Evolutionary conservation across 1,140 invertebrate genomes (phyloP).

Genomic region (Aphelinus certus): DNA sequence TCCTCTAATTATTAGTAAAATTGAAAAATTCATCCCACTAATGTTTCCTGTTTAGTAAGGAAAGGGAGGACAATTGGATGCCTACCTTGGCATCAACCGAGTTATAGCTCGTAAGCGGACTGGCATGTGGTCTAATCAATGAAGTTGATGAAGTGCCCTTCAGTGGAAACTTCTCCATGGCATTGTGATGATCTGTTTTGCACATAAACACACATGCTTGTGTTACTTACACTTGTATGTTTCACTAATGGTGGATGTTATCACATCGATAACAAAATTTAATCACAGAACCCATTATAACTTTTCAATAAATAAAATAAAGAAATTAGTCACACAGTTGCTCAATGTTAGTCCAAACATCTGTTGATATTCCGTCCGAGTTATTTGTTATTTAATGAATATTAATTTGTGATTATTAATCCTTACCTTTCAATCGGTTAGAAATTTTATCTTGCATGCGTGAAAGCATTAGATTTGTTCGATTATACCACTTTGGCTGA

Average conservation of each 20-base stretch:
- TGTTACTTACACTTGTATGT: conserved; percentile 26
- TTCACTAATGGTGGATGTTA: conserved; percentile 9
- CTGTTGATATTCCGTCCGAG: too few relatives aligned
- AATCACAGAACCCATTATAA: conserved; percentile 14
- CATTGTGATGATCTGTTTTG: conserved; percentile 46
- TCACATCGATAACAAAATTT: neutral
- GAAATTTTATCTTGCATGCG: conserved; percentile 6
- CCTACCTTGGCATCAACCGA: conserved; percentile 63
- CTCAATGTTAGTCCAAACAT: neutral
- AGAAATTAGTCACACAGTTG: neutral
- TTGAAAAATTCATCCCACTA: neutral
- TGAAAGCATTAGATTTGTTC: neutral
- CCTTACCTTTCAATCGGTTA: conserved; percentile 25
- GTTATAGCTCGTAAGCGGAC: conserved; percentile 60
- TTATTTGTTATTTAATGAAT: too few relatives aligned
- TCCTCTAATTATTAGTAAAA: too few relatives aligned
- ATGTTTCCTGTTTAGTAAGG: conserved; percentile 27
- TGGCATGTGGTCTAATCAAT: conserved; percentile 55
- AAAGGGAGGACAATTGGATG: conserved; percentile 42
- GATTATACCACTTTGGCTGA: too few relatives aligned
- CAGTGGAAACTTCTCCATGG: conserved; percentile 66
- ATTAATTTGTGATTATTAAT: too few relatives aligned
- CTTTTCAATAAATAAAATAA: conserved; percentile 9
- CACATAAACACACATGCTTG: conserved; percentile 38
- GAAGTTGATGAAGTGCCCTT: conserved; percentile 61